These are phyloP conservation scores for Megalopta genalis DNA, from an alignment of 1,140 invertebrate species.

Conservation along the genomic window DNA sequence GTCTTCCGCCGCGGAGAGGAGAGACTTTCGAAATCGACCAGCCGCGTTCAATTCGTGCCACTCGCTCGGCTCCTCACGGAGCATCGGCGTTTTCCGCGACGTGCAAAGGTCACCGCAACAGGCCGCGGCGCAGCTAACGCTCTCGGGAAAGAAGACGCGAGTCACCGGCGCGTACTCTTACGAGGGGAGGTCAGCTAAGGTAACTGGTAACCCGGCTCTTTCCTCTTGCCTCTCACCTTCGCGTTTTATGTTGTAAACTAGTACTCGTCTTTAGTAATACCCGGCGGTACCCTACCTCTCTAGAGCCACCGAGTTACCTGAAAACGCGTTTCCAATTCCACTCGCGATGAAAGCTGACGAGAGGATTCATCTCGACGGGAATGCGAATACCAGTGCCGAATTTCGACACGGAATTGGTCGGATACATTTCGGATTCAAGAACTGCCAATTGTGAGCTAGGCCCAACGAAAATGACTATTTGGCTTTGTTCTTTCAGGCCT, in stretches of 20 bases:
- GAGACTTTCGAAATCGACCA: conserved; percentile 65
- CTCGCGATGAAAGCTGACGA: not conserved
- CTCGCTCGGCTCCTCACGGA: conserved; percentile 61
- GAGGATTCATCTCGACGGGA: not conserved
- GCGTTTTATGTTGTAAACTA: conserved; percentile 60
- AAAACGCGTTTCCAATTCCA: not conserved
- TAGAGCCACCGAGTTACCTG: conserved; percentile 18
- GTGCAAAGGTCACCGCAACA: conserved; percentile 63
- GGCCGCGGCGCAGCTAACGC: conserved; percentile 49
- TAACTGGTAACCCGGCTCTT: conserved; percentile 63
- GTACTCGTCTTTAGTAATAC: conserved; percentile 62
- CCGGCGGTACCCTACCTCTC: conserved; percentile 26
- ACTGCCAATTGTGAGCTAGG: no score
- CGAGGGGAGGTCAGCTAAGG: conserved; percentile 65
- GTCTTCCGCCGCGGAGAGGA: conserved; percentile 56
- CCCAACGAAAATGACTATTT: no score
- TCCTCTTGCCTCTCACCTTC: conserved; percentile 62
- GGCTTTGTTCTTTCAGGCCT: no score
- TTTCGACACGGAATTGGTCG: no score
- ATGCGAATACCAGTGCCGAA: not conserved
- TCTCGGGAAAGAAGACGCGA: conserved; percentile 64
- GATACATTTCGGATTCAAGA: no score
- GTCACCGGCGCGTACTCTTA: conserved; percentile 64
- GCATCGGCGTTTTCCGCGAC: conserved; percentile 66
- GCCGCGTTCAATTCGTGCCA: conserved; percentile 65